phyloP scores from a whole-genome alignment of 1,140 invertebrate species.

The Gryllus bimaculatus region DNA sequence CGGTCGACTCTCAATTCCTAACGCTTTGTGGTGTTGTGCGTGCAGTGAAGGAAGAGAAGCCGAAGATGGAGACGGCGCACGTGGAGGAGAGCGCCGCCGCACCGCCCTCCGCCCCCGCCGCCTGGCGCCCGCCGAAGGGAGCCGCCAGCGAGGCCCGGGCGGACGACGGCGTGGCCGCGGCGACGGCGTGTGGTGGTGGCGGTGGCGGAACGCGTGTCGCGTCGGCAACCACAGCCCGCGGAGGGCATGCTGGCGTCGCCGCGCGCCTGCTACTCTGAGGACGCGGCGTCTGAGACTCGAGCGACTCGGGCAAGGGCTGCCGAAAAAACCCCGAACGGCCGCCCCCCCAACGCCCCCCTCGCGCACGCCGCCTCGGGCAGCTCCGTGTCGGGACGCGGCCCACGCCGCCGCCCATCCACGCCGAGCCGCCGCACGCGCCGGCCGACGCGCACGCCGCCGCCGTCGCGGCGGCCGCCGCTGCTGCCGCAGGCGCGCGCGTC shows the following conservation, averaged over 20 bases:
- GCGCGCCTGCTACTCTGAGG: neutral
- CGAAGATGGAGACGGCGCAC: neutral
- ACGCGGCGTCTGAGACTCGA: constrained; percentile 35
- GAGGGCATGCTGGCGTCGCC: constrained; percentile 36
- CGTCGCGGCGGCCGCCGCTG: constrained; percentile 26
- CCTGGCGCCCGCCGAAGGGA: neutral
- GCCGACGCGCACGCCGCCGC: constrained; percentile 18
- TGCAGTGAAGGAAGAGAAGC: neutral
- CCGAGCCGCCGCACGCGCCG: constrained; percentile 13
- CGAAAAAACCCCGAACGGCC: too few species aligned
- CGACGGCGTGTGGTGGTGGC: neutral
- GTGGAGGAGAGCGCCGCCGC: neutral
- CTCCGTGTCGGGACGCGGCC: constrained; percentile 24
- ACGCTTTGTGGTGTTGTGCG: too few species aligned
- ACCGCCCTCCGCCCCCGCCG: too few species aligned
- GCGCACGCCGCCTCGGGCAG: constrained; percentile 27
- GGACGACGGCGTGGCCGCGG: too few species aligned
- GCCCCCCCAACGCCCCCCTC: constrained; percentile 37
- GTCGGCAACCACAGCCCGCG: constrained; percentile 58
- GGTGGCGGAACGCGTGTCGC: constrained; percentile 24
- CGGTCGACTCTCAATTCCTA: too few species aligned
- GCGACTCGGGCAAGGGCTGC: constrained; percentile 65
- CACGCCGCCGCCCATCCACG: constrained; percentile 14
- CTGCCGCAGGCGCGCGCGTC: constrained; percentile 23
- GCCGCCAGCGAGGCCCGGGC: too few species aligned